These are phyloP conservation scores for Adelosebastes latens DNA, from an alignment of 2,797 vertebrate species.

Conservation along the genomic window DNA sequence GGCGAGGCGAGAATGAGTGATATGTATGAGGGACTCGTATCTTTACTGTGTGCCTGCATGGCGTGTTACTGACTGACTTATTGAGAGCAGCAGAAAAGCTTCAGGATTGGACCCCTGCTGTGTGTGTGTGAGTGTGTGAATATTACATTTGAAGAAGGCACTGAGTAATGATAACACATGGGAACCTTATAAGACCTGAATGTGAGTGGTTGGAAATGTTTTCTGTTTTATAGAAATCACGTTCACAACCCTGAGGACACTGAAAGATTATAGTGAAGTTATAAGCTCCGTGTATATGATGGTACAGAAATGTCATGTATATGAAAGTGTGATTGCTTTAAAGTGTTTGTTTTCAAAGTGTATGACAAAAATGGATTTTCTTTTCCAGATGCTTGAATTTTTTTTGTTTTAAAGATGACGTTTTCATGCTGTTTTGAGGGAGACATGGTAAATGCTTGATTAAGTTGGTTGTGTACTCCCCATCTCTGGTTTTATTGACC, in stretches of 20 bases:
- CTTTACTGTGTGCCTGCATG: slow-evolving; percentile 39
- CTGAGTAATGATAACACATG: slow-evolving; percentile 32
- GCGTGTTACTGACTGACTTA: slow-evolving; percentile 46
- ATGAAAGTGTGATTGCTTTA: slow-evolving; percentile 65
- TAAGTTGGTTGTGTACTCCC: slow-evolving; percentile 11
- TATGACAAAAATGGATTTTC: slow-evolving; percentile 36
- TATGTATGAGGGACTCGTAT: slow-evolving; percentile 39
- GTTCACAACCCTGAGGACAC: slow-evolving; percentile 62
- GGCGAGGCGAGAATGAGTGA: slow-evolving; percentile 5
- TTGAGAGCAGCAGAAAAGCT: slow-evolving; percentile 35
- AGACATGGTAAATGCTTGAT: slow-evolving; percentile 22
- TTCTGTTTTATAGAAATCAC: slow-evolving; percentile 73
- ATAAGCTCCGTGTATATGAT: slow-evolving; percentile 34
- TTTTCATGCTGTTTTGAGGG: slow-evolving; percentile 14
- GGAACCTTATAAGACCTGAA: slow-evolving; percentile 56
- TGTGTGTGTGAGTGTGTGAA: slow-evolving; percentile 14
- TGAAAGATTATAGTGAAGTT: slow-evolving; percentile 45
- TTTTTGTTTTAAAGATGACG: neutral
- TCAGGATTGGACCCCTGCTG: slow-evolving; percentile 44
- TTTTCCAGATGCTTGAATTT: slow-evolving; percentile 42
- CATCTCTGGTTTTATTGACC: neutral
- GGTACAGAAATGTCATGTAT: slow-evolving; percentile 55
- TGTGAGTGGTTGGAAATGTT: slow-evolving; percentile 66
- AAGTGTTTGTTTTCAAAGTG: slow-evolving; percentile 54
- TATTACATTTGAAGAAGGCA: slow-evolving; percentile 46